Evolutionary conservation across 2,797 vertebrate species (phyloP).

Genomic region (Eospalax fontanierii): DNA sequence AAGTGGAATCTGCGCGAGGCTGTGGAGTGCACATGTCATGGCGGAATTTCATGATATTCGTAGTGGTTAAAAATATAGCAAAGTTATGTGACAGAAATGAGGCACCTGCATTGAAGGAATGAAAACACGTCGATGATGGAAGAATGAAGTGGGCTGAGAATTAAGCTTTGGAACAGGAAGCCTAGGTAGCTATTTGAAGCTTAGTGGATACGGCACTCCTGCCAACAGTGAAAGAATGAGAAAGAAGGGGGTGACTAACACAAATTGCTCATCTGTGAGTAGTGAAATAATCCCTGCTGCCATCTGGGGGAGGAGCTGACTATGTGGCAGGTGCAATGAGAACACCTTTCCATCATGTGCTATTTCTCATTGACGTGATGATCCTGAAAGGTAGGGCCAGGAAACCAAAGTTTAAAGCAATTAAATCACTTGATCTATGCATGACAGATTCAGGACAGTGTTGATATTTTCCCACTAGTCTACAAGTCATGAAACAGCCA

Average conservation of each 20-base stretch:
- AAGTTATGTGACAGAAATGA: background rate
- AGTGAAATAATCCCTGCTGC: background rate
- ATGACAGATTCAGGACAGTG: background rate
- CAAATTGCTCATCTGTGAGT: background rate
- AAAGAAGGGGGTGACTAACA: slow-evolving; percentile 47
- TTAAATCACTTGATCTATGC: background rate
- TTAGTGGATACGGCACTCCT: background rate
- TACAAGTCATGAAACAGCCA: background rate
- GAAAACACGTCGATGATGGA: slow-evolving; percentile 2
- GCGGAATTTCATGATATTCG: background rate
- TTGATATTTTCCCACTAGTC: background rate
- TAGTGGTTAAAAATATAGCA: slow-evolving; percentile 10
- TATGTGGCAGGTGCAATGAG: background rate
- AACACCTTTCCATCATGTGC: background rate
- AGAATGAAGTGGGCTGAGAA: background rate
- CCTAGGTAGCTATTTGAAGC: background rate
- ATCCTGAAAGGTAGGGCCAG: slow-evolving; percentile 35
- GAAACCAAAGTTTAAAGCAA: background rate
- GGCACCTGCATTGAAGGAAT: slow-evolving; percentile 31
- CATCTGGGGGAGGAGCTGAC: background rate
- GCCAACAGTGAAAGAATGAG: background rate
- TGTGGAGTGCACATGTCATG: background rate
- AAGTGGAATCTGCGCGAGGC: background rate
- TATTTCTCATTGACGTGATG: background rate
- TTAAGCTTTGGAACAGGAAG: slow-evolving; percentile 43